Conservation (phyloP, 92 coral and sea anemone genomes). For the Hydrozoanthus gracilis region DNA sequence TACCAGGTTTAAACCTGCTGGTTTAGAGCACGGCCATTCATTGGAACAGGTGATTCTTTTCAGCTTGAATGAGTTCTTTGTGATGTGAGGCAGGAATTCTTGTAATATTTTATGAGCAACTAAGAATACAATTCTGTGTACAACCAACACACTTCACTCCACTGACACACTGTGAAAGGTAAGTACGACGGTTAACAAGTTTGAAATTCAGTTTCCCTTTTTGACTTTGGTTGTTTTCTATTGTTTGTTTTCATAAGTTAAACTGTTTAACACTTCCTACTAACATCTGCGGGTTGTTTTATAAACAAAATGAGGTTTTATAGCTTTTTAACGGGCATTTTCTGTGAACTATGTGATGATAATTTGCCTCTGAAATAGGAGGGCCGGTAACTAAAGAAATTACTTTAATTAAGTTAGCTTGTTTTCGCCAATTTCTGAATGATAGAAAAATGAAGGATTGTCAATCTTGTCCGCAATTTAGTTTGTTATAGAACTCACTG, state of each 20-base stretch:
- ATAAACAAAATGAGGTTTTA: not conserved
- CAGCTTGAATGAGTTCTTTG: not conserved
- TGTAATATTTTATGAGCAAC: conserved; percentile 27
- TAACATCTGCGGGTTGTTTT: not conserved
- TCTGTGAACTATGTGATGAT: not conserved
- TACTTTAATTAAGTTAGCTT: not conserved
- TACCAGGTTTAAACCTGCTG: not conserved
- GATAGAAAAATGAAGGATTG: too few relatives aligned
- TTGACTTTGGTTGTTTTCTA: not conserved
- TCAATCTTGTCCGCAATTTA: too few relatives aligned
- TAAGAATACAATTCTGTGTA: not conserved
- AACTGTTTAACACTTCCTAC: not conserved
- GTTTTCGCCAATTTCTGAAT: too few relatives aligned
- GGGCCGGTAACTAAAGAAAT: not conserved
- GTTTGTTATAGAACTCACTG: too few relatives aligned
- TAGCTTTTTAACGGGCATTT: not conserved
- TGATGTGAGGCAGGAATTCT: conserved; percentile 8
- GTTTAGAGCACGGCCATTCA: not conserved
- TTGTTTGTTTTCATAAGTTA: not conserved
- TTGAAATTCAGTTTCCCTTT: not conserved
- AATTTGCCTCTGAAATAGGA: not conserved
- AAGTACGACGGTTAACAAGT: not conserved
- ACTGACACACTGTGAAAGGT: not conserved
- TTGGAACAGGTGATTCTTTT: not conserved
- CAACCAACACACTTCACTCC: not conserved